A percentile compares a stretch with the other conserved stretches of the same genome.
These are phyloP conservation scores for Neria commutata DNA, from an alignment of 2,888 invertebrate genomes.

Conservation along the genomic window DNA sequence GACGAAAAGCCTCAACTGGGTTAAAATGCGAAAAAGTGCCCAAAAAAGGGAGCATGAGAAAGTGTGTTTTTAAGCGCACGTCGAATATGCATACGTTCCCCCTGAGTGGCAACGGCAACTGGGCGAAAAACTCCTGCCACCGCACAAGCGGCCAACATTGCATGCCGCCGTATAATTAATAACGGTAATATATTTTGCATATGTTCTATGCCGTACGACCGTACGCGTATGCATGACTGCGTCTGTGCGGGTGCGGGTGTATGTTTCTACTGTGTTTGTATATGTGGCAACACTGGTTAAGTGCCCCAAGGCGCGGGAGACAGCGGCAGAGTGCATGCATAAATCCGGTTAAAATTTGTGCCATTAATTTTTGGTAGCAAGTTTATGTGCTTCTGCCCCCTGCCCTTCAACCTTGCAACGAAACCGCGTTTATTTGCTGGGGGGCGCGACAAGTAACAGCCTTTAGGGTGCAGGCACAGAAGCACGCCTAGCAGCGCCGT, in stretches of 20 bases:
- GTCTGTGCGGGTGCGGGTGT: not conserved
- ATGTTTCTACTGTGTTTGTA: constrained; percentile 3
- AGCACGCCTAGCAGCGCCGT: not conserved
- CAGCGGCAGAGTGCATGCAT: not conserved
- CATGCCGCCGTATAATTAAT: constrained; percentile 42
- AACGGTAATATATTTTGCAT: constrained; percentile 41
- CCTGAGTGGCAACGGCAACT: constrained; percentile 24
- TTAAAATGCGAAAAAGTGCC: not conserved
- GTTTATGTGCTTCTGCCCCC: not conserved
- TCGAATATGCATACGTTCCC: not conserved
- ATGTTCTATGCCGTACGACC: not conserved
- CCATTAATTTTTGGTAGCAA: constrained; percentile 3
- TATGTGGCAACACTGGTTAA: constrained; percentile 15
- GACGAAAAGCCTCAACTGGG: not conserved
- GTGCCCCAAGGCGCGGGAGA: constrained; percentile 7
- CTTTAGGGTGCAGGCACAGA: not conserved
- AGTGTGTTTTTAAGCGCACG: not conserved
- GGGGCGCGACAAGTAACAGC: too few relatives aligned
- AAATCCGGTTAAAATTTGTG: constrained; percentile 3
- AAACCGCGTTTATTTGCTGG: too few relatives aligned
- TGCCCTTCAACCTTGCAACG: too few relatives aligned
- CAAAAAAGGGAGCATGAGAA: not conserved
- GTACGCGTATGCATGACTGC: not conserved
- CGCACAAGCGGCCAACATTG: constrained; percentile 29
- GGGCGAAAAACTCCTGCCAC: constrained; percentile 32